Conservation (phyloP, 2,113 vertebrate species). For the Peucedramus taeniatus region DNA sequence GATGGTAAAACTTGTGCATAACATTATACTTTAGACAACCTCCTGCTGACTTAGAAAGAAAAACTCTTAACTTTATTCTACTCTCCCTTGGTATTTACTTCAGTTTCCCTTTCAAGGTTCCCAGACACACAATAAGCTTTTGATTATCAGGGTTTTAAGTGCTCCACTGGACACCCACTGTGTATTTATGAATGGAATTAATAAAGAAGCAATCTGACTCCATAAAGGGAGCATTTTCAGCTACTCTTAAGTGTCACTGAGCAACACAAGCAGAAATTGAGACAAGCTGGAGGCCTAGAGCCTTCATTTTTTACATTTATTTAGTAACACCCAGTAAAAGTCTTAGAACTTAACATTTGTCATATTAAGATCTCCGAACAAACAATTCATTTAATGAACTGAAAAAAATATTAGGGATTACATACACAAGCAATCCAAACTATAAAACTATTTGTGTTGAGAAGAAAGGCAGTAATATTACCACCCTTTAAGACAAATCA, state of each 20-base stretch:
- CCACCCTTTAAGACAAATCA: neutral
- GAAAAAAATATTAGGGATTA: neutral
- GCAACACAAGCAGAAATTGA: constrained; percentile 37
- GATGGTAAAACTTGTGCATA: constrained; percentile 31
- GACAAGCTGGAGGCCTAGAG: neutral
- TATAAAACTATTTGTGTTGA: neutral
- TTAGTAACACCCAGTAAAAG: constrained; percentile 42
- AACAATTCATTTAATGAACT: neutral
- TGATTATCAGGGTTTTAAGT: constrained; percentile 75
- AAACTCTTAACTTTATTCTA: constrained; percentile 66
- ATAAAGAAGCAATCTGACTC: constrained; percentile 76
- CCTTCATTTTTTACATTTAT: constrained; percentile 48
- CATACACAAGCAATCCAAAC: neutral
- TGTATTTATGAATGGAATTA: constrained; percentile 81
- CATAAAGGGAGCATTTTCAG: constrained; percentile 68
- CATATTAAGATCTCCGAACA: neutral
- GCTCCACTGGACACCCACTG: constrained; percentile 65
- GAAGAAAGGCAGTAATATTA: neutral
- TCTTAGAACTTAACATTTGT: neutral
- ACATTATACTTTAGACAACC: constrained; percentile 58
- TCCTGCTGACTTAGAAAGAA: constrained; percentile 67
- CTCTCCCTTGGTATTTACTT: constrained; percentile 70
- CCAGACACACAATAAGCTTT: constrained; percentile 77
- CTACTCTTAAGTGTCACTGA: constrained; percentile 26
- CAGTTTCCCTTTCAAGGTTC: constrained; percentile 71